Percentiles rank a stretch among this genome's conserved stretches.
Conservation (phyloP, 2,888 invertebrate species). For the Blastobasis adustella region DNA sequence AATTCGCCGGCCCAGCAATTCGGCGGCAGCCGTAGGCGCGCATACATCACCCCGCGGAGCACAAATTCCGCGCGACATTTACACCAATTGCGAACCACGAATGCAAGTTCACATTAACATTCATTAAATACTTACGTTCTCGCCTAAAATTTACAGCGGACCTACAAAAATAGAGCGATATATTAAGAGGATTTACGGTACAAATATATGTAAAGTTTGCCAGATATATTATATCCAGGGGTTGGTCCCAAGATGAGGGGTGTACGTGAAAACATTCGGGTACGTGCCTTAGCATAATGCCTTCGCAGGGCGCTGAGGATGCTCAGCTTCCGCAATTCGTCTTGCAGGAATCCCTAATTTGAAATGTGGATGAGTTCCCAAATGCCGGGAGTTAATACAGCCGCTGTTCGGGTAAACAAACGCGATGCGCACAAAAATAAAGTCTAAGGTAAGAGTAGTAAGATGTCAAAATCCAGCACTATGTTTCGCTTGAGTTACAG, state of each 20-base stretch:
- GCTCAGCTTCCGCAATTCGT: slow-evolving; percentile 69
- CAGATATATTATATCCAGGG: slow-evolving; percentile 73
- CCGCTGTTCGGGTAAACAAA: no score
- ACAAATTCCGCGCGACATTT: slow-evolving; percentile 39
- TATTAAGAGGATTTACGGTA: slow-evolving; percentile 73
- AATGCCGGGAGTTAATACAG: slow-evolving; percentile 35
- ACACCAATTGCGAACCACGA: slow-evolving; percentile 48
- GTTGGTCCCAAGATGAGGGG: slow-evolving; percentile 63
- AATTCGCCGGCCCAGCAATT: no score
- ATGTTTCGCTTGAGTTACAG: no score
- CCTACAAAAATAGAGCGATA: slow-evolving; percentile 73
- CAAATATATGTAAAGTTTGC: slow-evolving; percentile 76
- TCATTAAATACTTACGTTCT: slow-evolving; percentile 65
- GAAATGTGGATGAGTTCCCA: slow-evolving; percentile 66
- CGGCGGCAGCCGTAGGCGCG: not conserved
- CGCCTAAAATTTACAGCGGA: slow-evolving; percentile 60
- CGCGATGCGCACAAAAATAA: no score
- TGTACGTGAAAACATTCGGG: slow-evolving; percentile 69
- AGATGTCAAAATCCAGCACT: no score
- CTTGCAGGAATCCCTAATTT: slow-evolving; percentile 73
- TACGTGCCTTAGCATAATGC: slow-evolving; percentile 73
- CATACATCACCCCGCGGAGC: slow-evolving; percentile 12
- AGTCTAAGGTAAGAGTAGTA: no score
- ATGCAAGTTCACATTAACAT: slow-evolving; percentile 63
- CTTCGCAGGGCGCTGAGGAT: slow-evolving; percentile 57